Evolutionary conservation across 2,888 invertebrate species (phyloP), one percentile per base, ranked within the genome.

Genomic region (Lucinisca nassula): DNA sequence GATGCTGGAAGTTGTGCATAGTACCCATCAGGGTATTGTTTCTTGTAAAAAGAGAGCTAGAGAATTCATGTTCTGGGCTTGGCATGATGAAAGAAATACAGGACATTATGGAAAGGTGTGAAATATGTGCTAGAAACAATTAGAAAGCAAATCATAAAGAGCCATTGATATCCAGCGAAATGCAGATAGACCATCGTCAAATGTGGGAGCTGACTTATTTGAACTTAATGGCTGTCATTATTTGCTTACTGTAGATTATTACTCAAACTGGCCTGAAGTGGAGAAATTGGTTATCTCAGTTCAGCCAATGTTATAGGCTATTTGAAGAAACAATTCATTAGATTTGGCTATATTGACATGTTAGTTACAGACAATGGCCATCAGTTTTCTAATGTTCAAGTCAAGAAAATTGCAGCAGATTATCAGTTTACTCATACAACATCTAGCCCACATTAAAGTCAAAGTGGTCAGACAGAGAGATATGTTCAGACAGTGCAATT

Each of bases 191-290:
- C 87, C 91, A 24, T 89, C 84, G 73, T 17, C 77, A 17, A 89
- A 85, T 51, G 24, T 91, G 21, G 87, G 84, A 24, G 85, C 81
- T 55, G 89, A 85, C 67, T 72, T 91, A 45, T 90, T 86, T 77
- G 82, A 84, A n/a, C 85, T 74, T 14, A 37, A 88, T 24, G 85
- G 82, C 14, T 8, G 82, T 17, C 67, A 88, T 49, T 88, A 88
- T 35, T 37, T 87, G 24, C 35, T 87, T 14, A 84, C 84, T 40
- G 72, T 90, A 21, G 88, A 88, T 51, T 85, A 82, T 38, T 90
- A 82, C 32, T 82, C 82, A 14, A 85, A 86, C 37, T 89, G 76
- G 76, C 85, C 84, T 0, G 87, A 91, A 81, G 76, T 89, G 30
- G 85, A 55, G 10, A 83, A 81, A 73, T 89, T 4, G 82, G 79